Conservation (phyloP, 35 echinoderm and acorn worm genomes). For the Nesometra sesokonis region DNA sequence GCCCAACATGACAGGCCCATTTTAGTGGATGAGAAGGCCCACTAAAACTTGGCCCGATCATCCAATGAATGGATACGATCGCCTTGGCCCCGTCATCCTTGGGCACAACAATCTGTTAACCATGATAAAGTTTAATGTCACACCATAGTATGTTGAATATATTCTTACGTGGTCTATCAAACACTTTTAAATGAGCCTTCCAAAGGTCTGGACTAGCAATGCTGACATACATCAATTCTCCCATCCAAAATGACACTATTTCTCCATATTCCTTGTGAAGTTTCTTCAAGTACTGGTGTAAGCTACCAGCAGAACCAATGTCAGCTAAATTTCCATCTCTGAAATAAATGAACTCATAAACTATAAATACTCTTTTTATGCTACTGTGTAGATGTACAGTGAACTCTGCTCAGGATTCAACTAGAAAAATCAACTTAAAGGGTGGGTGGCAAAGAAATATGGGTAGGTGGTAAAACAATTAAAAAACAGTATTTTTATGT, state of each 20-base stretch:
- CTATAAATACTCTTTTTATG: not conserved
- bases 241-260: slow-evolving; percentile 71
- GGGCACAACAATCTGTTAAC: too few species aligned
- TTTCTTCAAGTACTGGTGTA: slow-evolving; percentile 71
- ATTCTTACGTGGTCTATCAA: slow-evolving; percentile 92
- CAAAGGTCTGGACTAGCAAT: slow-evolving; percentile 65
- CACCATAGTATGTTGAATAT: too few species aligned
- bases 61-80: too few species aligned
- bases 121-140: too few species aligned
- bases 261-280: slow-evolving; percentile 56
- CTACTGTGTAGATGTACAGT: not conserved
- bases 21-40: too few species aligned
- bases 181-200: slow-evolving; percentile 51
- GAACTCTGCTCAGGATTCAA: not conserved
- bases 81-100: too few species aligned
- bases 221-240: slow-evolving; percentile 44
- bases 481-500: too few species aligned
- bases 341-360: not conserved
- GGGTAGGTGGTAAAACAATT: too few species aligned
- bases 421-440: not conserved
- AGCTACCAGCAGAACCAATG: slow-evolving; percentile 54
- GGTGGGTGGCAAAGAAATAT: too few species aligned
- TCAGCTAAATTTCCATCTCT: slow-evolving; percentile 51
- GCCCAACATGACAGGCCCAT: too few species aligned
- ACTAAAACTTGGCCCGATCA: too few species aligned